These are phyloP conservation scores for Rhaphigaster nebulosa DNA, from an alignment of 2,888 invertebrate genomes.

Conservation along the genomic window DNA sequence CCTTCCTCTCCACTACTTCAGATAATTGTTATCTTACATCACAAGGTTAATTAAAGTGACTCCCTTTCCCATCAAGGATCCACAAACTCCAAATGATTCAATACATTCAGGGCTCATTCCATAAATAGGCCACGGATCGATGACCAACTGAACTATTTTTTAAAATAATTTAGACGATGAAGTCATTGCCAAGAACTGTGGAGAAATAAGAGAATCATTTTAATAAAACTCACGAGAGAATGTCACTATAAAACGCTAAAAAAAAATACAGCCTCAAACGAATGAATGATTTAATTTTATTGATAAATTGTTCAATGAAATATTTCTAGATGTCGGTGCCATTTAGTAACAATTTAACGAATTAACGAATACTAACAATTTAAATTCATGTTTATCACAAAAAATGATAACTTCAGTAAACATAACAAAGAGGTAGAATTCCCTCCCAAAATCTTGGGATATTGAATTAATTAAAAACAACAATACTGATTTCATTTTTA, in stretches of 20 bases:
- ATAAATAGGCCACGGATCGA: neutral
- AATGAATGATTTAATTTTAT: neutral
- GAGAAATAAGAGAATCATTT: neutral
- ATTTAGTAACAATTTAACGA: no score
- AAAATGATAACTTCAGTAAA: conserved; percentile 4
- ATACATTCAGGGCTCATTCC: neutral
- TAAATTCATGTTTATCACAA: neutral
- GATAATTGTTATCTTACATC: conserved; percentile 38
- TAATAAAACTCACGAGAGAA: neutral
- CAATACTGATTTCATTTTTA: neutral
- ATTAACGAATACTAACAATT: neutral
- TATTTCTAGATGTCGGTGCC: neutral
- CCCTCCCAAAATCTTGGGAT: neutral
- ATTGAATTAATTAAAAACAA: neutral
- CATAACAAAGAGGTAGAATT: conserved; percentile 4
- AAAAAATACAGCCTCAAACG: neutral
- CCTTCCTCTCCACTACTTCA: neutral
- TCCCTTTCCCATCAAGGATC: neutral
- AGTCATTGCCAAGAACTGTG: neutral
- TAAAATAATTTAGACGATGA: neutral
- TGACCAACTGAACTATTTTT: neutral
- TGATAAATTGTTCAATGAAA: no score
- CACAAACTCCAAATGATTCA: neutral
- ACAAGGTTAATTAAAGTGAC: neutral
- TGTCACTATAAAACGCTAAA: neutral